Conservation (phyloP, 2,888 invertebrate species). For the Stictocephala bisonia region DNA sequence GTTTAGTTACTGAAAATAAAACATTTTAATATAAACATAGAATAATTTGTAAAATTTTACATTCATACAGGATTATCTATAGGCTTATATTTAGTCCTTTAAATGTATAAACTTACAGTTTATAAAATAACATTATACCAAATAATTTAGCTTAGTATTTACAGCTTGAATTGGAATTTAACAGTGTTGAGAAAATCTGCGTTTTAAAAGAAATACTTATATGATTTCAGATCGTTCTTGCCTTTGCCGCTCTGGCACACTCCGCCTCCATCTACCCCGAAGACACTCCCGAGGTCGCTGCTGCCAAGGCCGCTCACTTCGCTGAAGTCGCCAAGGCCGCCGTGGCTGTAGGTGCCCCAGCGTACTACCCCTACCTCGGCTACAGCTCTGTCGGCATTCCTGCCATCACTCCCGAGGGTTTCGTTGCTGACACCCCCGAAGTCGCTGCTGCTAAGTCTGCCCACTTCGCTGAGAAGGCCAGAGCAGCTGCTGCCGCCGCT, state of each 20-base stretch:
- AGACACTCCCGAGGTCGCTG: constrained; percentile 37
- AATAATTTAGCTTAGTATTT: too few species aligned
- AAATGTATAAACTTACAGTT: too few species aligned
- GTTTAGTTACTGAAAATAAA: too few species aligned
- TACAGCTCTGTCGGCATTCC: constrained; percentile 18
- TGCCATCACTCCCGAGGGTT: constrained; percentile 33
- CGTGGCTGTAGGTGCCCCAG: constrained; percentile 32
- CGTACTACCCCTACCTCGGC: constrained; percentile 21
- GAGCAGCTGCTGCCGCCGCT: constrained; percentile 11
- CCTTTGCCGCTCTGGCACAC: constrained; percentile 45
- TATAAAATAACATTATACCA: too few species aligned
- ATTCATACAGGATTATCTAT: too few species aligned
- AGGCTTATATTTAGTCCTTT: too few species aligned
- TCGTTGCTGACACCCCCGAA: constrained; percentile 41
- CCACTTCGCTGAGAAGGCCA: constrained; percentile 43
- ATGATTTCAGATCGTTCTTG: constrained; percentile 19
- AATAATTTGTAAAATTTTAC: too few species aligned
- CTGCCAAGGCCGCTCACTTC: constrained; percentile 36
- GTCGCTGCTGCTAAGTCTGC: constrained; percentile 46
- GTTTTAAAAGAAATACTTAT: not conserved
- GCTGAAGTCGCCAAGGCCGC: constrained; percentile 25
- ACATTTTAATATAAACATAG: too few species aligned
- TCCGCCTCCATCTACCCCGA: constrained; percentile 8
- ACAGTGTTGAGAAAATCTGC: too few species aligned
- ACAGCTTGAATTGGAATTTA: too few species aligned